Percentiles rank a stretch among this genome's conserved stretches.
Conservation (phyloP, 2,888 invertebrate genomes). For the Hypomecis atomaria region DNA sequence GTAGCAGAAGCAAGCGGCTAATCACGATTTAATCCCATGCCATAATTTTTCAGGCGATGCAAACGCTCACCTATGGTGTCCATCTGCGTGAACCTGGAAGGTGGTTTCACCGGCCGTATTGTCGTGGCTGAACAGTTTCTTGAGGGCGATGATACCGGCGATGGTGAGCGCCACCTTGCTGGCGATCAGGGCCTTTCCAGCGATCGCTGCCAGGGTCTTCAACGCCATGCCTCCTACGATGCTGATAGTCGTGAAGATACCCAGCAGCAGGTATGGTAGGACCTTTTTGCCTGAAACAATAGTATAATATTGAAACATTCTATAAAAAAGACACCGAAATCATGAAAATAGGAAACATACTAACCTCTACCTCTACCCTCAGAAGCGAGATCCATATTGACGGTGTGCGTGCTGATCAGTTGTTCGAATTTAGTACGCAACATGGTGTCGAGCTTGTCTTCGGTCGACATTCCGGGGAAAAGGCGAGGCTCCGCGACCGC, state of each 20-base stretch:
- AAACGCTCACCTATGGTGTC: slow-evolving; percentile 84
- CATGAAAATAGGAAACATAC: slow-evolving; percentile 32
- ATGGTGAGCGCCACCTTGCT: slow-evolving; percentile 90
- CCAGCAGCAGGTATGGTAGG: slow-evolving; percentile 85
- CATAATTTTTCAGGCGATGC: not conserved
- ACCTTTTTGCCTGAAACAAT: slow-evolving; percentile 80
- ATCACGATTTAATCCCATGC: not conserved
- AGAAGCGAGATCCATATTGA: slow-evolving; percentile 85
- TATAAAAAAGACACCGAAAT: slow-evolving; percentile 10
- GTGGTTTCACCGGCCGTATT: slow-evolving; percentile 85
- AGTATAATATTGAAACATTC: slow-evolving; percentile 6
- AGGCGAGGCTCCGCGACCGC: slow-evolving; percentile 84
- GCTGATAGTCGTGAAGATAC: slow-evolving; percentile 86
- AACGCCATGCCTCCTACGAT: slow-evolving; percentile 88
- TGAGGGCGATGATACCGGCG: slow-evolving; percentile 88
- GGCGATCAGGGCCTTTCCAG: slow-evolving; percentile 89
- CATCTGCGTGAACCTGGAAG: slow-evolving; percentile 88
- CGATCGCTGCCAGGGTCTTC: slow-evolving; percentile 88
- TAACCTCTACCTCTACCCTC: slow-evolving; percentile 82
- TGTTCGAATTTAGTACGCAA: slow-evolving; percentile 83
- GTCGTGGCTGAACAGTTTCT: slow-evolving; percentile 89
- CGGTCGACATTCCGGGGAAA: slow-evolving; percentile 80
- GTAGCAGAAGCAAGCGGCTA: not conserved
- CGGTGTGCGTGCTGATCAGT: slow-evolving; percentile 86
- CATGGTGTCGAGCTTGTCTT: slow-evolving; percentile 83